Base-by-base conservation (phyloP, 2,888 invertebrate species). In the Archaeoteleia sp. region DNA sequence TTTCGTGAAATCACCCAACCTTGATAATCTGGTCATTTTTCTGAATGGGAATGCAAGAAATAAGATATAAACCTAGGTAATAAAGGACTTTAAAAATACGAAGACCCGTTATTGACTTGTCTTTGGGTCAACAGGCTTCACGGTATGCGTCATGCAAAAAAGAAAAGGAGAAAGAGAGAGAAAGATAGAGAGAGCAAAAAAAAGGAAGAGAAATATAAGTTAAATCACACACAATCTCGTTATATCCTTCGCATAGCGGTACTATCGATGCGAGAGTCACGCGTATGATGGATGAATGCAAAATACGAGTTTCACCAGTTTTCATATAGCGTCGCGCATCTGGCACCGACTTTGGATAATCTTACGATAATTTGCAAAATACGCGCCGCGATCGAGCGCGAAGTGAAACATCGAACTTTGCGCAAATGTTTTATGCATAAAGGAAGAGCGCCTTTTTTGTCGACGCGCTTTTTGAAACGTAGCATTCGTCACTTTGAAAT, bases 221-320 rank as follows among this genome's bases (percentile, higher is more conserved):
- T 60, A 69, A 68, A 69, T 66, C 66, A 46, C 54, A 12, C 53
- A 32, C 46, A 62, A 67, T 62, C 66, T 70, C 54, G 57, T 69
- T 69, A 65, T 51, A 57, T 51, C 39, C 25, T 42, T 43, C 20
- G 15, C 23, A 1, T 67, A 67, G 48, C 62, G 66, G 63, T 68
- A 68, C 51, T 49, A 34, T 54, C 58, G 42, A 66, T 39, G 55
- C 54, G 39, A 30, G 61, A 53, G 60, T 57, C 69, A 61, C 54
- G 54, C 45, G 49, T 66, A 51, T 66, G 66, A 66, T 66, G 57
- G 66, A 70, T 70, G 66, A 70, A 66, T 57, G 49, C 43, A 46
- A 53, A 61, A 58, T 54, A 49, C 55, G 43, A 66, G 69, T 66
- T 70, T 70, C 66, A 61, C 49, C 43, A 61, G 53, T 65, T 69